Base-by-base conservation (phyloP, 2,797 vertebrate genomes). In the Siniperca undulata region DNA sequence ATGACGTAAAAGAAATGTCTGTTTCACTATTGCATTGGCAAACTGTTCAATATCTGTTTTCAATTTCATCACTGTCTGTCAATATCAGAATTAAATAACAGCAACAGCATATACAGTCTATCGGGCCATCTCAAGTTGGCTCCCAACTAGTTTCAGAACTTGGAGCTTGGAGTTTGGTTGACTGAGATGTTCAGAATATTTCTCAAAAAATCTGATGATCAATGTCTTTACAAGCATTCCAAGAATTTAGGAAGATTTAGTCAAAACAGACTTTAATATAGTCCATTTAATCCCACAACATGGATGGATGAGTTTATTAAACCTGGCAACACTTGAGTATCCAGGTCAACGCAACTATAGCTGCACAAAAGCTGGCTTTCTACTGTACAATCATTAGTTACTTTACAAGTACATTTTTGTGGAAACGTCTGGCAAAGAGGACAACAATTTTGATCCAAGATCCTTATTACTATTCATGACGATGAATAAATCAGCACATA, bases 401-500 rank as follows among this genome's bases (percentile, higher is more conserved):
- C 89, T 94, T 91, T 91, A 90, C 88, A 91, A 92, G 88, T 88
- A 90, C 88, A 94, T 93, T 93, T 92, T 92, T 94, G 92, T 88
- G 93, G 92, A 85, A 74, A 88, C 55, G 12, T 89, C 85, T 95
- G 94, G 94, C 92, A 91, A 77, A 73, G 76, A 67, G 4, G 70
- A 82, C 66, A 78, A 60, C 56, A 5, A 24, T 68, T 90, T 67
- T 8, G 42, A 89, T 92, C 93, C 94, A 93, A 87, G 70, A 83
- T 85, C 83, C 85, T 88, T 86, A 90, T 87, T 92, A 80, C 86
- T 73, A 77, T 70, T 87, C 90, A 92, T 94, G 92, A 93, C 91
- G 92, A 93, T 89, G 92, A 94, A 95, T 95, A 93, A 93, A 95
- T 93, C 94, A 94, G 84, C 84, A 81, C 82, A 72, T 87, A 59